Percentiles rank a stretch among this genome's conserved stretches.
phyloP scores from a whole-genome alignment of 2,888 invertebrate species.

The Pristionchus entomophagus region DNA sequence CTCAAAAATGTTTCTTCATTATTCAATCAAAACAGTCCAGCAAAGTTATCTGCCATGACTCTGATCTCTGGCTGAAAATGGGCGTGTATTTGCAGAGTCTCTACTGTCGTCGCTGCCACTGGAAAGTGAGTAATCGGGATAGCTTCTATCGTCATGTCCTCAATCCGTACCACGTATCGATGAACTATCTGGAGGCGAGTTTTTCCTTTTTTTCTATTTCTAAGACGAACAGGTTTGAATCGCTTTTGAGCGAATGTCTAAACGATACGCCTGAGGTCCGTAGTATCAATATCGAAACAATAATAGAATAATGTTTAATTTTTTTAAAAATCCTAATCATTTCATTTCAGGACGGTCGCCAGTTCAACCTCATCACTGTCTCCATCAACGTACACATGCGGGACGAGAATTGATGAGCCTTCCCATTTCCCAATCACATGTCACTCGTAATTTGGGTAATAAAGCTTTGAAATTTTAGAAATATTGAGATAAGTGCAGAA shows the following conservation, averaged over 20 bases:
- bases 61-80: too few species aligned
- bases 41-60: not conserved
- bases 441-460: too few species aligned
- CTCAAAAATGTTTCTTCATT: not conserved
- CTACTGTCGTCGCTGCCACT: not conserved
- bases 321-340: too few species aligned
- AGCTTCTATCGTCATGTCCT: not conserved
- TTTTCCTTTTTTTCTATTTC: not conserved
- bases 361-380: conserved; percentile 11
- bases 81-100: not conserved
- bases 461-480: too few species aligned
- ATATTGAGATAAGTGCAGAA: too few species aligned
- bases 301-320: too few species aligned
- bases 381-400: not conserved
- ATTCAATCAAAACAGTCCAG: not conserved
- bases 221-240: not conserved
- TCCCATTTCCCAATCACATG: too few species aligned
- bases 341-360: not conserved
- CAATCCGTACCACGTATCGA: not conserved
- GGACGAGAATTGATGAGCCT: not conserved
- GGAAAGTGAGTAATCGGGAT: not conserved
- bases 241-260: too few species aligned
- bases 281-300: too few species aligned
- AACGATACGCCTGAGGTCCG: too few species aligned
- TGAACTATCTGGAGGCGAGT: not conserved